phyloP scores from a whole-genome alignment of 2,797 vertebrate species.

The Perodicticus potto region DNA sequence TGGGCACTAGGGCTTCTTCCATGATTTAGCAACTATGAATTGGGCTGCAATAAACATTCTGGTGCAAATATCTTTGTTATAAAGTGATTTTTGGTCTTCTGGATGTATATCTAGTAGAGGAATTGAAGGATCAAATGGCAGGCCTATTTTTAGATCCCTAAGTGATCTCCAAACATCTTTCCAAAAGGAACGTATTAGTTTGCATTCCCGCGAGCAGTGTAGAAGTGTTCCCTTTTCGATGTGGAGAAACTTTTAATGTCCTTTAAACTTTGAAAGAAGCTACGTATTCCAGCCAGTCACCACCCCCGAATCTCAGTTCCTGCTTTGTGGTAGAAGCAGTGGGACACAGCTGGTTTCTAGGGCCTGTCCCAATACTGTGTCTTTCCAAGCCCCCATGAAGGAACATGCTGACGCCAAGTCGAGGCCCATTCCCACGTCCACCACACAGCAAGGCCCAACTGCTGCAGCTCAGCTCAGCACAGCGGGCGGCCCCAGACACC shows the following conservation, averaged over 20 bases:
- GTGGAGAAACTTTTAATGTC: accelerated
- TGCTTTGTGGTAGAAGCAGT: not conserved
- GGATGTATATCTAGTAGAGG: too few species aligned
- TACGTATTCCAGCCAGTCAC: accelerated
- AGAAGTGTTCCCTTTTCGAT: too few species aligned
- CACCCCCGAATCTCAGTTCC: not conserved
- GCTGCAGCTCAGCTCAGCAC: not conserved
- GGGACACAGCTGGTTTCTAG: not conserved
- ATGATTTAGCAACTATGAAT: too few species aligned
- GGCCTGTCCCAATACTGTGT: not conserved
- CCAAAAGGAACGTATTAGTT: too few species aligned
- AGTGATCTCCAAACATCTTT: too few species aligned
- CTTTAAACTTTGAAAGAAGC: not conserved
- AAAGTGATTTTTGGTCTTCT: too few species aligned
- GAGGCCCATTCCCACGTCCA: accelerated
- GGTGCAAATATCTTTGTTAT: too few species aligned
- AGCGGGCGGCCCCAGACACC: not conserved
- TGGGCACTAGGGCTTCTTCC: too few species aligned
- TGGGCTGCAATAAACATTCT: too few species aligned
- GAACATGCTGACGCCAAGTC: not conserved
- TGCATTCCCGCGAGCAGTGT: too few species aligned
- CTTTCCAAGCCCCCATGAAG: not conserved
- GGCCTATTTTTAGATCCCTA: too few species aligned
- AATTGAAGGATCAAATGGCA: too few species aligned
- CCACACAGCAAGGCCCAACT: not conserved